Conservation (phyloP, 2,797 vertebrate species). For the Notolabrus celidotus region DNA sequence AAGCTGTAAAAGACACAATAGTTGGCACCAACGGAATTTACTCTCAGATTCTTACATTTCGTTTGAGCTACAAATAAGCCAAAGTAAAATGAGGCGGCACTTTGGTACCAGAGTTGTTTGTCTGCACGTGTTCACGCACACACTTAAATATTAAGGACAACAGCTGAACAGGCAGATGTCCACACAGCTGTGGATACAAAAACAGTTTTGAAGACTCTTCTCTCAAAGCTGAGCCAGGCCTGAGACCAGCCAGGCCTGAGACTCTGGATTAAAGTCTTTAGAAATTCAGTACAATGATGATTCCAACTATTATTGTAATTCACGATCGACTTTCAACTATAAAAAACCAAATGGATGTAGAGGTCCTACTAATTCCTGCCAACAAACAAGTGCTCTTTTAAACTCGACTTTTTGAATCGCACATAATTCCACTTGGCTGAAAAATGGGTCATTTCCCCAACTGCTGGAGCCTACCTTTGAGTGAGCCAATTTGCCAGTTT, state of each 20-base stretch:
- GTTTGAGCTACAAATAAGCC: neutral
- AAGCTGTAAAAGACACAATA: neutral
- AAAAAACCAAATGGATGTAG: neutral
- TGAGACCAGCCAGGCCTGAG: conserved; percentile 29
- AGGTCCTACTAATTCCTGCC: conserved; percentile 31
- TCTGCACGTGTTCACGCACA: neutral
- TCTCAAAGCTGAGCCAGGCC: conserved; percentile 35
- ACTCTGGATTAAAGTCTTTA: conserved; percentile 31
- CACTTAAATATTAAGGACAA: conserved; percentile 5
- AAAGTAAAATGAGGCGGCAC: neutral
- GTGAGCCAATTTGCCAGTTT: conserved; percentile 74
- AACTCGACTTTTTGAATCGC: conserved; percentile 34
- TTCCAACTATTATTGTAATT: conserved; percentile 51
- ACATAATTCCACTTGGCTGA: conserved; percentile 53
- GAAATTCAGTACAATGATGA: conserved; percentile 39
- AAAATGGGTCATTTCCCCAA: conserved; percentile 70
- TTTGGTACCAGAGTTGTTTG: neutral
- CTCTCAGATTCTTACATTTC: neutral
- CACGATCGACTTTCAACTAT: neutral
- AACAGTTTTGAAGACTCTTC: conserved; percentile 36
- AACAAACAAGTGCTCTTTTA: conserved; percentile 49
- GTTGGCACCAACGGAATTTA: neutral
- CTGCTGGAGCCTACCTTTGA: conserved; percentile 58
- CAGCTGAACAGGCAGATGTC: conserved; percentile 68
- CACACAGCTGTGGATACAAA: conserved; percentile 62